phyloP scores from a whole-genome alignment of 2,888 invertebrate genomes.

The Nomada hirtipes region DNA sequence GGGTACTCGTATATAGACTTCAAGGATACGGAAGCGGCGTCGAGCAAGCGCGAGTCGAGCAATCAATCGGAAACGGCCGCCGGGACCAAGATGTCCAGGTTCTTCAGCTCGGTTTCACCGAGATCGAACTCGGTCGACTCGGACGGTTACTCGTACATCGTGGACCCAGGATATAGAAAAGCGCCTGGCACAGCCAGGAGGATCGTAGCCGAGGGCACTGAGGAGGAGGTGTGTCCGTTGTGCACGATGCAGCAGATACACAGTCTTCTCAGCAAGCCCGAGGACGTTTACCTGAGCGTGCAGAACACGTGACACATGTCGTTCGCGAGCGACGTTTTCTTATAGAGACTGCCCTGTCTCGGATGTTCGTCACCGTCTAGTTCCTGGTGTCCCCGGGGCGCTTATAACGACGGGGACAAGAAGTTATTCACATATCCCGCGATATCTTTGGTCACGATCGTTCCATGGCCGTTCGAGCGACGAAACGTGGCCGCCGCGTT shows the following conservation, averaged over 20 bases:
- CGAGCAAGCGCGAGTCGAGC: slow-evolving; percentile 49
- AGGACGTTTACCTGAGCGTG: slow-evolving; percentile 74
- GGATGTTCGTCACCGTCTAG: slow-evolving; percentile 22
- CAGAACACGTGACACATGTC: slow-evolving; percentile 71
- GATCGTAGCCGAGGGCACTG: slow-evolving; percentile 71
- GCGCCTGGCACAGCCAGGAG: slow-evolving; percentile 73
- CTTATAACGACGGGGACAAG: slow-evolving; percentile 4
- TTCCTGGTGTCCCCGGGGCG: slow-evolving; percentile 6
- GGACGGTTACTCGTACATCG: slow-evolving; percentile 79
- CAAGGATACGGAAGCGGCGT: slow-evolving; percentile 66
- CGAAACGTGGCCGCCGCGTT: slow-evolving; percentile 12
- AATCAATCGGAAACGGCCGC: slow-evolving; percentile 14
- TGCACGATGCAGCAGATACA: slow-evolving; percentile 82
- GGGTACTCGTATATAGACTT: slow-evolving; percentile 80
- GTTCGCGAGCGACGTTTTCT: slow-evolving; percentile 53
- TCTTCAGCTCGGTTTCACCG: slow-evolving; percentile 33
- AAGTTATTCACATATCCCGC: slow-evolving; percentile 67
- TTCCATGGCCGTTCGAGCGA: slow-evolving; percentile 31
- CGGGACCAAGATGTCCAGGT: slow-evolving; percentile 26
- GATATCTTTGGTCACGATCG: slow-evolving; percentile 58
- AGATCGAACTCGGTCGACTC: slow-evolving; percentile 72
- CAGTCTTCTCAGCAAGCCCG: slow-evolving; percentile 77
- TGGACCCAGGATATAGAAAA: slow-evolving; percentile 68
- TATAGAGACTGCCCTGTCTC: slow-evolving; percentile 56
- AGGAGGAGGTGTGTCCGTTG: slow-evolving; percentile 80